Evolutionary conservation across 2,113 vertebrate species (phyloP), one percentile per base, ranked within the genome.

Genomic region (Sturnus vulgaris): DNA sequence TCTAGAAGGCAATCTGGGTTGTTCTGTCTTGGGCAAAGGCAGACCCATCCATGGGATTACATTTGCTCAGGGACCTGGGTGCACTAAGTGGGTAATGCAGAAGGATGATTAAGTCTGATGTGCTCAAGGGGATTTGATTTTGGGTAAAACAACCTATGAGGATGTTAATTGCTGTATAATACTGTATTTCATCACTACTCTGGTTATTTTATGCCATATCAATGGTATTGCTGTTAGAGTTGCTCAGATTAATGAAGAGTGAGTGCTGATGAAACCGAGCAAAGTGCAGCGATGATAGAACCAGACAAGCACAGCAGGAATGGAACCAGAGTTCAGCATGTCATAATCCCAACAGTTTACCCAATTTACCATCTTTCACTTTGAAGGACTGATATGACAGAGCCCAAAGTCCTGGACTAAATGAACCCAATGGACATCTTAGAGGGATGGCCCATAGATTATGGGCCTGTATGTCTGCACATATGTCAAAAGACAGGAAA

Each of bases 161-260:
- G 20, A 22, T 0, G 0, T 88, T 42, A 71, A 27, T 49, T 79
- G 25, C 21, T 71, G 3, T 49, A 5, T 25, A 71, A 35, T 31
- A 18, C 30, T 35, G 9, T 42, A 27, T 56, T 42, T 49, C 16
- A 27, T 80, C 7, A 10, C 11, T 31, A 0, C 20, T 17, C 30
- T 49, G 21, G 17, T 64, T 56, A 49, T n/a, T 56, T 30, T 49
- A 47, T 79, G 75, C 35, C 30, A 3, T 40, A 7, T 30, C 30
- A 15, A 5, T 79, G 40, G 30, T 35, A 17, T 25, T 47, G 25
- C 65, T 25, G 31, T 71, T 35, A 40, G 40, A 47, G 37, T 35
- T 63, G 42, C 57, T 37, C 56, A 64, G 30, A 22, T 63, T 31
- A 56, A 15, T 31, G 66, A 42, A 49, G 30, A 64, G 12, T 19